These are phyloP conservation scores for Nilaparvata lugens DNA, from an alignment of 1,140 invertebrate species.

Conservation along the genomic window DNA sequence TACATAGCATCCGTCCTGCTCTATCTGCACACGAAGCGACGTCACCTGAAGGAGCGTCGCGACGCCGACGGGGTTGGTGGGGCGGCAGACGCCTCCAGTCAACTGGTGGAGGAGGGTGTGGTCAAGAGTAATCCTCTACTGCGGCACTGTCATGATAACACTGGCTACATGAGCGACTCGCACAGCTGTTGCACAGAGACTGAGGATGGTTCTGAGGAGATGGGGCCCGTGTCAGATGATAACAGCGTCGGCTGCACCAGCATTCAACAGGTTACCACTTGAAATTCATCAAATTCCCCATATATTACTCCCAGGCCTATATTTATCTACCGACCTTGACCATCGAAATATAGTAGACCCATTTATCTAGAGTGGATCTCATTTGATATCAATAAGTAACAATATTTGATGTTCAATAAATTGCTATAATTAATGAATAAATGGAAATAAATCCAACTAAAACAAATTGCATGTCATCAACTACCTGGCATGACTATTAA, in stretches of 20 bases:
- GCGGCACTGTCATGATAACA: conserved; percentile 22
- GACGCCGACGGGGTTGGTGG: conserved; percentile 25
- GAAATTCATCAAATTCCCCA: no score
- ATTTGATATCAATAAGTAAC: no score
- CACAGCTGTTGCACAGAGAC: conserved; percentile 24
- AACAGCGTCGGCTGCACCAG: not conserved
- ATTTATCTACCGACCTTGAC: no score
- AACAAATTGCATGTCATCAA: no score
- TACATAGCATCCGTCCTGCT: conserved; percentile 74
- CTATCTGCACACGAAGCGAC: conserved; percentile 57
- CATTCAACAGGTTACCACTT: no score
- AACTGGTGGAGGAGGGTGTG: conserved; percentile 43
- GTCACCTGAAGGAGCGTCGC: conserved; percentile 11
- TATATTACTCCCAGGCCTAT: no score
- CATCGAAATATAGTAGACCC: no score
- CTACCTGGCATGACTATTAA: no score
- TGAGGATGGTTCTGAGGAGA: conserved; percentile 16
- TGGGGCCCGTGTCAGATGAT: not conserved
- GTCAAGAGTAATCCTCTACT: conserved; percentile 69
- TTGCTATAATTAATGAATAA: no score
- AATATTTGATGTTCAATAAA: no score
- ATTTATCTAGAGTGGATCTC: no score
- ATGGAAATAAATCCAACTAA: no score
- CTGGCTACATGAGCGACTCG: conserved; percentile 18
- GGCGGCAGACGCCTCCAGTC: conserved; percentile 19